Evolutionary conservation across 1,140 invertebrate species (phyloP).

Genomic region (Drosophila tristis): DNA sequence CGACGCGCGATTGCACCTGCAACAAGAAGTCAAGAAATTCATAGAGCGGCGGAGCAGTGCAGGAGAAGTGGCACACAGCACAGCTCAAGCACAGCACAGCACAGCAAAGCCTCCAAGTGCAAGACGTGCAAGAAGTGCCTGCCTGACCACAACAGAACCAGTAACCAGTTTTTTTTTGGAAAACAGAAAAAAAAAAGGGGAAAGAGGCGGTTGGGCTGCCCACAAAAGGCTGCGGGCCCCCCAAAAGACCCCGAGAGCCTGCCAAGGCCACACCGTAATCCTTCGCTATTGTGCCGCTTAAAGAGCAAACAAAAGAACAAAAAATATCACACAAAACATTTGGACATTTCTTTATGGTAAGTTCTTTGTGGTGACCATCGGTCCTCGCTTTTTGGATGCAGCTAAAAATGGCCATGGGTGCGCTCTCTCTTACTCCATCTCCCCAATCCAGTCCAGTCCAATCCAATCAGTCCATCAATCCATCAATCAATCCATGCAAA

Average conservation of each 20-base stretch:
- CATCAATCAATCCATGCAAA: constrained; percentile 50
- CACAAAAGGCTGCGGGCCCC: too few relatives aligned
- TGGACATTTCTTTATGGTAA: constrained; percentile 66
- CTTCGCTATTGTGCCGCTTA: too few relatives aligned
- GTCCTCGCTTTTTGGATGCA: constrained; percentile 40
- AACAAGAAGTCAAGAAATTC: constrained; percentile 16
- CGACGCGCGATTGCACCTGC: constrained; percentile 53
- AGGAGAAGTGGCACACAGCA: too few relatives aligned
- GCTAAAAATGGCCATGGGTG: constrained; percentile 7
- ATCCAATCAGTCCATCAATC: constrained; percentile 35
- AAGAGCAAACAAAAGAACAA: constrained; percentile 8
- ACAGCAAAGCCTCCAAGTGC: too few relatives aligned
- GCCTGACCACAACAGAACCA: too few relatives aligned
- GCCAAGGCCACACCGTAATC: too few relatives aligned
- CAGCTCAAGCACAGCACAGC: too few relatives aligned
- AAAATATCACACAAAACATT: constrained; percentile 6
- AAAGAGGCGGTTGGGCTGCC: too few relatives aligned
- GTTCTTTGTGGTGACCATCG: constrained; percentile 30
- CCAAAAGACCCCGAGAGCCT: too few relatives aligned
- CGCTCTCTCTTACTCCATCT: constrained; percentile 1
- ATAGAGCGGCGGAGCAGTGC: neutral
- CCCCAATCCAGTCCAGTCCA: constrained; percentile 22
- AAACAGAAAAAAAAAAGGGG: too few relatives aligned
- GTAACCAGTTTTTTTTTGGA: too few relatives aligned
- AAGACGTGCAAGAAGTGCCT: too few relatives aligned